Base-by-base conservation (phyloP, 2,113 vertebrate genomes). In the Emydura subglobosa region DNA sequence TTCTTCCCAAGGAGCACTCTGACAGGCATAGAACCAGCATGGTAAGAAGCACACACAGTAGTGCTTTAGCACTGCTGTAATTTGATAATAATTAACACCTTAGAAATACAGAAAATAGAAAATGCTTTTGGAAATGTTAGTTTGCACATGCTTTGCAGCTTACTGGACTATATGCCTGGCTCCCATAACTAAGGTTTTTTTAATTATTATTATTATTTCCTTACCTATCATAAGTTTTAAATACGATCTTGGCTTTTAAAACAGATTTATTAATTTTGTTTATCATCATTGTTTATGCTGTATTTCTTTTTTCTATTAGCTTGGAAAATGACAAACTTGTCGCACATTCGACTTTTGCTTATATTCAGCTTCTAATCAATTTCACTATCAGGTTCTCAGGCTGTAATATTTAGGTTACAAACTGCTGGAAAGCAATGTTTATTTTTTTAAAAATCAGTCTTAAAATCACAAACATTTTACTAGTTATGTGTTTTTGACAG, bases 261-360 rank as follows among this genome's bases (percentile, higher is more conserved):
- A 83, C 47, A 88, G 76, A 27, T 93, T 91, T 61, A 31, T 93
- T 86, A 53, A 3, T 57, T 91, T 93, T 88, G 55, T 34, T 94
- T 80, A 65, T 2, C 31, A 78, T 57, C 65, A 54, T 27, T 82
- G 42, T 88, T 91, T 92, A 92, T 81, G 34, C 86, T 88, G 92
- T 74, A 93, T 78, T 47, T 90, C 4, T 5, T 81, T 76, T 44
- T 95, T 31, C n/a, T 49, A 82, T 59, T 79, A 85, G 22, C 42
- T 79, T 76, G 54, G 49, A 72, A 94, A 93, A 29, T 54, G 9
- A 82, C 54, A 90, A 61, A 61, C 29, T 31, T 61, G 59, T 21
- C 51, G 57, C 1, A n/a, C n/a, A 82, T 90, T 84, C 86, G 86
- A 85, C 21, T 91, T 50, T n/a, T 19, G 16, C 13, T 88, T 86